Conservation (phyloP, 2,113 vertebrate genomes). For the Isurus oxyrinchus region DNA sequence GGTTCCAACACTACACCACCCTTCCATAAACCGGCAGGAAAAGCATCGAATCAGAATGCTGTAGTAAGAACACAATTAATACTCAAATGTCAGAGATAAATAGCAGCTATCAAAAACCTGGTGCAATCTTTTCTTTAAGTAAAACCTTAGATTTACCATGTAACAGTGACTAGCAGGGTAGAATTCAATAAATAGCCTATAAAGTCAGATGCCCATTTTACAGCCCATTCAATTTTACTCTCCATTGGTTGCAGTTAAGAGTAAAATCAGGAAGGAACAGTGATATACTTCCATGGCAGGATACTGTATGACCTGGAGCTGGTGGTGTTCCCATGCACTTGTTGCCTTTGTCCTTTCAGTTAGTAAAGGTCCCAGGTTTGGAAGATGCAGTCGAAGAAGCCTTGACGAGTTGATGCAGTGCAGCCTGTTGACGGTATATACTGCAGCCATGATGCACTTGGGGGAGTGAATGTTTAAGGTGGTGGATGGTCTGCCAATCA, state of each 20-base stretch:
- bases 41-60: background rate
- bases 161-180: background rate
- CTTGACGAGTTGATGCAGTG: background rate
- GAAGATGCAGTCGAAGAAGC: background rate
- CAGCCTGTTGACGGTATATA: background rate
- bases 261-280: background rate
- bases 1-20: background rate
- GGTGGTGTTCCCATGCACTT: background rate
- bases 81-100: background rate
- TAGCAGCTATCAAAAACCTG: background rate
- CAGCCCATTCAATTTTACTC: background rate
- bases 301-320: background rate
- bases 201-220: background rate
- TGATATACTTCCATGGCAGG: background rate
- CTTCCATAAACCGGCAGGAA: background rate
- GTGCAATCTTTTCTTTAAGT: background rate
- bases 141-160: background rate
- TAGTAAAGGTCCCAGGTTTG: background rate
- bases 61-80: background rate
- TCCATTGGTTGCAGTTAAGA: background rate
- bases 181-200: background rate
- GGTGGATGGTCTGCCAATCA: background rate
- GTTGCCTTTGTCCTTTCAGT: background rate
- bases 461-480: background rate
- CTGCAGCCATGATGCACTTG: background rate